Evolutionary conservation across 2,797 vertebrate species (phyloP).

Genomic region (Novumbra hubbsi): DNA sequence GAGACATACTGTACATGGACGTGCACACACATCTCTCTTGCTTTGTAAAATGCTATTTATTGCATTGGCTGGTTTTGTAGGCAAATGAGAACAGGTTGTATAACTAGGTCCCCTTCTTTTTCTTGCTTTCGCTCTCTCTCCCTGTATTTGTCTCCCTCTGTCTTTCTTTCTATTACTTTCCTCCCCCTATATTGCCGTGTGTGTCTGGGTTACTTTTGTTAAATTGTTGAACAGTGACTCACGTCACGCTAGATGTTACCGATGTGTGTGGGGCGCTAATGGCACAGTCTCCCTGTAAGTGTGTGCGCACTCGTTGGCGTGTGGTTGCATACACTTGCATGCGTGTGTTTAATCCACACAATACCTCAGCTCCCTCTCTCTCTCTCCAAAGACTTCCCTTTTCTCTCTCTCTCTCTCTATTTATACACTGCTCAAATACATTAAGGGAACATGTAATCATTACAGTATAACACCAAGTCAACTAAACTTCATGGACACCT

Average conservation of each 20-base stretch:
- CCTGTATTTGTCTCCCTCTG: background rate
- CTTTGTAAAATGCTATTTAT: background rate
- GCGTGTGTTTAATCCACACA: background rate
- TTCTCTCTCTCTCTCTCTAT: background rate
- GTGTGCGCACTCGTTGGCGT: slow-evolving; percentile 21
- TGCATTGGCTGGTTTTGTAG: background rate
- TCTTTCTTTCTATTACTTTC: background rate
- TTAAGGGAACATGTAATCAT: too few relatives aligned
- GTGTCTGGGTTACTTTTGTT: slow-evolving; percentile 38
- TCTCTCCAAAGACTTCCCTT: background rate
- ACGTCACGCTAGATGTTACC: slow-evolving; percentile 56
- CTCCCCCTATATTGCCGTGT: background rate
- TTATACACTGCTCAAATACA: too few relatives aligned
- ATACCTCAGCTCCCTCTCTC: slow-evolving; percentile 9
- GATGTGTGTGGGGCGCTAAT: slow-evolving; percentile 49
- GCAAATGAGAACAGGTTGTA: slow-evolving; percentile 11
- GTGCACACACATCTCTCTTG: background rate
- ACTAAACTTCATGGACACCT: too few relatives aligned
- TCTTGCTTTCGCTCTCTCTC: slow-evolving; percentile 23
- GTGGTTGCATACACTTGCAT: slow-evolving; percentile 6
- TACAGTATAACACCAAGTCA: too few relatives aligned
- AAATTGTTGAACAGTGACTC: slow-evolving; percentile 47
- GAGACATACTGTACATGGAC: background rate
- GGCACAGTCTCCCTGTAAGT: slow-evolving; percentile 34
- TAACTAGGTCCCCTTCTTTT: background rate